Conservation (phyloP, 2,888 invertebrate species). For the Liodrosophila aerea region DNA sequence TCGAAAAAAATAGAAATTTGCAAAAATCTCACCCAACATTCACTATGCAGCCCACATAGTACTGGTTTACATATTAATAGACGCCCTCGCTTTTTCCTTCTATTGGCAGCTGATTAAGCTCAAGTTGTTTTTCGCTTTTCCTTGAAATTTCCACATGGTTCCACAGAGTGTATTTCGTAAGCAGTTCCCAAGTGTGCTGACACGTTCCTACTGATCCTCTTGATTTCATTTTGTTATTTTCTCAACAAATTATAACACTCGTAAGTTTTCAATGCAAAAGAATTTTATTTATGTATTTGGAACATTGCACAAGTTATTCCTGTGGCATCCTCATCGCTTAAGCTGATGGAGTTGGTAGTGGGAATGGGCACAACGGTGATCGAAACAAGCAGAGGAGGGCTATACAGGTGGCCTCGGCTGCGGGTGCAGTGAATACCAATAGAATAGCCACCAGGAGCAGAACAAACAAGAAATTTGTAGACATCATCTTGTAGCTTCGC, state of each 20-base stretch:
- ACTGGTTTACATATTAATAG: background rate
- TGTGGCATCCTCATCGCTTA: too few relatives aligned
- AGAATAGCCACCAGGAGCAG: conserved; percentile 18
- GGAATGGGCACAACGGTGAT: conserved; percentile 28
- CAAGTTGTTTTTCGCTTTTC: conserved; percentile 1
- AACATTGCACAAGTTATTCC: too few relatives aligned
- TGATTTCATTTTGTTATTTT: too few relatives aligned
- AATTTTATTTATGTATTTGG: too few relatives aligned
- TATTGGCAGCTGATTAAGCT: background rate
- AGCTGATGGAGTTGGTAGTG: background rate
- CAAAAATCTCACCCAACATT: conserved; percentile 8
- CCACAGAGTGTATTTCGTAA: too few relatives aligned
- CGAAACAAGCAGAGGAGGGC: conserved; percentile 7
- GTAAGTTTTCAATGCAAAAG: too few relatives aligned
- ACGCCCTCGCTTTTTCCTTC: too few relatives aligned
- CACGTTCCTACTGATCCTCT: too few relatives aligned
- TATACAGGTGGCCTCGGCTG: conserved; percentile 11
- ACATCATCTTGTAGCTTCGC: conserved; percentile 17
- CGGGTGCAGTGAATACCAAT: conserved; percentile 16
- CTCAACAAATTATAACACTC: too few relatives aligned
- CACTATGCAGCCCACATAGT: background rate
- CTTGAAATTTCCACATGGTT: conserved; percentile 1
- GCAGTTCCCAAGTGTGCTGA: too few relatives aligned
- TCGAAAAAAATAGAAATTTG: conserved; percentile 6
- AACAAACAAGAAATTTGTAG: conserved; percentile 29